phyloP scores from a whole-genome alignment of 2,113 vertebrate genomes.

The Cottus gobio region DNA sequence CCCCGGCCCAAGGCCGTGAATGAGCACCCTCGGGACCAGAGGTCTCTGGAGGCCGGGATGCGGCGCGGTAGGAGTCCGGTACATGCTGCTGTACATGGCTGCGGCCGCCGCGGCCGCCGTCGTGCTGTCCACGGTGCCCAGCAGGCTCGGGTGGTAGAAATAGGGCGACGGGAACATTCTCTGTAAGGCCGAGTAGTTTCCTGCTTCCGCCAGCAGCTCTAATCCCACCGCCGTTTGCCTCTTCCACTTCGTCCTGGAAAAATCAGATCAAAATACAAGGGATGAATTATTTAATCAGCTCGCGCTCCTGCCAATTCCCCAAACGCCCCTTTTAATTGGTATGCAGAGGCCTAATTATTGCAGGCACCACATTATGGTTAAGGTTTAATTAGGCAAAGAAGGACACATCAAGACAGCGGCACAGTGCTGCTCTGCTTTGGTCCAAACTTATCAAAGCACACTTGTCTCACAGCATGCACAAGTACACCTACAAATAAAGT shows the following conservation, averaged over 20 bases:
- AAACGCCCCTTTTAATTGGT: conserved; percentile 70
- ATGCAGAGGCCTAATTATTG: conserved; percentile 73
- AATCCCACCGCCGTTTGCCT: conserved; percentile 95
- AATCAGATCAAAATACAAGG: conserved; percentile 74
- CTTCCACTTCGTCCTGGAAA: conserved; percentile 95
- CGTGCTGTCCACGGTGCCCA: conserved; percentile 96
- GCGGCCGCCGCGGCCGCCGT: conserved; percentile 96
- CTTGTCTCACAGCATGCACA: conserved; percentile 14
- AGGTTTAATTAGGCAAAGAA: conserved; percentile 67
- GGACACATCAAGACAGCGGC: neutral
- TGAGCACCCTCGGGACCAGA: conserved; percentile 96
- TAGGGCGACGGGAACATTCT: conserved; percentile 98
- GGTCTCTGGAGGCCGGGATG: conserved; percentile 96
- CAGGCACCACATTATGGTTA: conserved; percentile 51
- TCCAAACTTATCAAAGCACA: conserved; percentile 1
- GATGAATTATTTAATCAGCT: conserved; percentile 79
- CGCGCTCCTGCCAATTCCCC: conserved; percentile 64
- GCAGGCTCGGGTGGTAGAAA: conserved; percentile 96
- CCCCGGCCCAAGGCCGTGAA: conserved; percentile 95
- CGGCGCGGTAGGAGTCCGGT: conserved; percentile 95
- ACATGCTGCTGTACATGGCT: conserved; percentile 99
- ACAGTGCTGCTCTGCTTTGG: conserved; percentile 9
- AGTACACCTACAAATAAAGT: neutral
- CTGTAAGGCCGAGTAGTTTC: conserved; percentile 97
- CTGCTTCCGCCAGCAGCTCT: conserved; percentile 95